phyloP scores from a whole-genome alignment of 2,797 vertebrate species.

The Falco biarmicus region DNA sequence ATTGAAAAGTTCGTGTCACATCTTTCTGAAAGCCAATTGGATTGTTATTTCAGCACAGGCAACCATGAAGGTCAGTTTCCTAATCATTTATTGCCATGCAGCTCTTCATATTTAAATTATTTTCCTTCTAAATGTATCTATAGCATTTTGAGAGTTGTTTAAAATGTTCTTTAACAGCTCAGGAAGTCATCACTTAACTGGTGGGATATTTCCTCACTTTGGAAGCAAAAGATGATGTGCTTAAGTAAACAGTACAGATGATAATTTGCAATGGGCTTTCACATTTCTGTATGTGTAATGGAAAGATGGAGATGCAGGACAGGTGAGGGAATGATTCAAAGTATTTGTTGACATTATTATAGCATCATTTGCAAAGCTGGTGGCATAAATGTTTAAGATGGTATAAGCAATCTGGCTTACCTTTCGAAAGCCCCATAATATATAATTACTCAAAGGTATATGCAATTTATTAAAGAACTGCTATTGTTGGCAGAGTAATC shows the following conservation, averaged over 20 bases:
- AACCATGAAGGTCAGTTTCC: slow-evolving; percentile 86
- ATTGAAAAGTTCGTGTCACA: slow-evolving; percentile 85
- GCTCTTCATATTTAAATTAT: neutral
- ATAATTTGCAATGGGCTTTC: neutral
- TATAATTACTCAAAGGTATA: neutral
- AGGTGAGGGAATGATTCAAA: neutral
- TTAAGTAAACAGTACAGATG: neutral
- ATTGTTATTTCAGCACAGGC: slow-evolving; percentile 83
- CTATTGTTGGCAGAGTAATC: neutral
- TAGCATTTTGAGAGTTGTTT: neutral
- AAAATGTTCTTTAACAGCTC: neutral
- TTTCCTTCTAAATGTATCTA: neutral
- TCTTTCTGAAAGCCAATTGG: slow-evolving; percentile 79
- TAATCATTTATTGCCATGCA: neutral
- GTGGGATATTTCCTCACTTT: neutral
- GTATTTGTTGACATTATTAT: neutral
- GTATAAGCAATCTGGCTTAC: neutral
- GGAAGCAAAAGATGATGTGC: neutral
- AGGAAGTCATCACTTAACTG: neutral
- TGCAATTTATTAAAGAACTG: neutral
- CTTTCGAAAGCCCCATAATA: neutral
- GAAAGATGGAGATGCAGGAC: neutral
- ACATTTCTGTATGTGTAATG: neutral
- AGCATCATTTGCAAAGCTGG: neutral
- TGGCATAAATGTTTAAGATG: neutral